A percentile compares a stretch with the other conserved stretches of the same genome.
These are phyloP conservation scores for Procambarus virginalis DNA, from an alignment of 1,140 invertebrate species.

Conservation along the genomic window DNA sequence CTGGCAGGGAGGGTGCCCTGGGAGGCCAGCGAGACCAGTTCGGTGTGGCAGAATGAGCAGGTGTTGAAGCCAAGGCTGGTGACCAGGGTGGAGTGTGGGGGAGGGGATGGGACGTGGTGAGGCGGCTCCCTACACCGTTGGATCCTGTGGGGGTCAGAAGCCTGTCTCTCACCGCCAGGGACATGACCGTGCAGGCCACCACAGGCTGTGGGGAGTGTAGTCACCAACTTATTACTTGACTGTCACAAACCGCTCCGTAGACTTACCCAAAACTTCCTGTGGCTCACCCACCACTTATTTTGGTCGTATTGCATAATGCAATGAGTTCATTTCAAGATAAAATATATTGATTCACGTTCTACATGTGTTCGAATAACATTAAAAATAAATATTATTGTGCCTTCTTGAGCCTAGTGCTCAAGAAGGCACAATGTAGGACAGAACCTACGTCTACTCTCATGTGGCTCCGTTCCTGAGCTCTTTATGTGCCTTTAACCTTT, in stretches of 20 bases:
- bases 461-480: too few species aligned
- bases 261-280: too few species aligned
- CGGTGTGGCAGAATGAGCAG: neutral
- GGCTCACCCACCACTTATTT: too few species aligned
- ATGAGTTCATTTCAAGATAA: too few species aligned
- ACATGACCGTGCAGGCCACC: constrained; percentile 4
- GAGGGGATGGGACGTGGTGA: neutral
- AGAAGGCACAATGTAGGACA: too few species aligned
- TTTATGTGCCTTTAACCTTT: too few species aligned
- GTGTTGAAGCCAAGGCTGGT: neutral
- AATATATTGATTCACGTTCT: too few species aligned
- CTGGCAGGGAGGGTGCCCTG: neutral
- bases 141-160: neutral
- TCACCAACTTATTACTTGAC: neutral
- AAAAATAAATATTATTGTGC: too few species aligned
- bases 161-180: neutral
- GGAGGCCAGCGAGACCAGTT: neutral
- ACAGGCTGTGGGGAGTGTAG: neutral
- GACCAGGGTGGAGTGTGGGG: neutral
- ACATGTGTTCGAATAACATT: too few species aligned
- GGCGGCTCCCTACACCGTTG: constrained; percentile 1
- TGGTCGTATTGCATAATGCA: too few species aligned
- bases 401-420: too few species aligned
- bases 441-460: too few species aligned
- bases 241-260: neutral